Percentiles rank a stretch among this genome's conserved stretches.
phyloP scores from a whole-genome alignment of 2,888 invertebrate species.

The Calameuta pallipes region DNA sequence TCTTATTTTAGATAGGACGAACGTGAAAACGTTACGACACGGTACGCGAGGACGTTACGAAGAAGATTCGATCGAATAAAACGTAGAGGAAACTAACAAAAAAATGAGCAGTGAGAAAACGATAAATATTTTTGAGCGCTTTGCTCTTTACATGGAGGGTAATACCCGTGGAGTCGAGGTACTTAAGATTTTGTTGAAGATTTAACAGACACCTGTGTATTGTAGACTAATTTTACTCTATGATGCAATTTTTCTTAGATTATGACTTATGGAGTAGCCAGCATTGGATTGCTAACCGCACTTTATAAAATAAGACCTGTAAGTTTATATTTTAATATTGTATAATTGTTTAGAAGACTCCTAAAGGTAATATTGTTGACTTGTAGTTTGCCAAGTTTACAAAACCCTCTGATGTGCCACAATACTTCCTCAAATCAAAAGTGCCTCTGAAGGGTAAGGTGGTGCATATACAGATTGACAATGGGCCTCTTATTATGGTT shows the following conservation, averaged over 20 bases:
- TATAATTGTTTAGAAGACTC: constrained; percentile 1
- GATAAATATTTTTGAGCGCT: constrained; percentile 37
- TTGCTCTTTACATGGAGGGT: constrained; percentile 45
- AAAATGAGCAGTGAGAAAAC: not conserved
- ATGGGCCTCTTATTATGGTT: constrained; percentile 67
- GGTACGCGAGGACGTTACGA: not conserved
- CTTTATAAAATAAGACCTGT: constrained; percentile 73
- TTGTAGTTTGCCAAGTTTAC: constrained; percentile 73
- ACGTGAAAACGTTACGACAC: not conserved
- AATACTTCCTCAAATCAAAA: constrained; percentile 69
- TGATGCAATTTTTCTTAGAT: constrained; percentile 58
- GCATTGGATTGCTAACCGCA: constrained; percentile 70
- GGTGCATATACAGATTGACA: constrained; percentile 68
- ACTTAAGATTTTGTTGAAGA: not conserved
- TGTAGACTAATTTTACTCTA: not conserved
- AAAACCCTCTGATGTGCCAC: constrained; percentile 71
- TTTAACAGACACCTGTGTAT: not conserved
- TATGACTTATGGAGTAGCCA: constrained; percentile 71
- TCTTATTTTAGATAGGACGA: not conserved
- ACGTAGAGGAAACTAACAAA: not conserved
- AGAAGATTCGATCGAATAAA: not conserved
- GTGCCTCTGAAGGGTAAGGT: constrained; percentile 69
- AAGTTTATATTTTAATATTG: constrained; percentile 49
- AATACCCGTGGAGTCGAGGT: constrained; percentile 47
- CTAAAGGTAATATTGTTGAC: constrained; percentile 23